A percentile compares a stretch with the other conserved stretches of the same genome.
These are phyloP conservation scores for Tetrapedia diversipes DNA, from an alignment of 2,888 invertebrate genomes.

Conservation along the genomic window DNA sequence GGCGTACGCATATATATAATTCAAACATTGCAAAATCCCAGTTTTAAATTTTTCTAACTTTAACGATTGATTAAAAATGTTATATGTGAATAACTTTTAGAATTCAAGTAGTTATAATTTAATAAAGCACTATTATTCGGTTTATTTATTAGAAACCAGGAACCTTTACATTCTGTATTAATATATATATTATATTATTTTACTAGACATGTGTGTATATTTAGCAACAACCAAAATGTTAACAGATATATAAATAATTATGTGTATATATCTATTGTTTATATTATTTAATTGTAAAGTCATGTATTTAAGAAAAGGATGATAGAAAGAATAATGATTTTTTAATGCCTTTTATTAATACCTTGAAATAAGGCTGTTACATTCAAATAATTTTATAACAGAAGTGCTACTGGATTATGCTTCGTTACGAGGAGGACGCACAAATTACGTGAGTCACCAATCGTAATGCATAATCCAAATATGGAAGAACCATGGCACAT, in stretches of 20 bases:
- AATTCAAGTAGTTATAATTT: not conserved
- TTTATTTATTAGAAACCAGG: not conserved
- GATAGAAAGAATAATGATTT: not conserved
- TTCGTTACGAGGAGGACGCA: conserved; percentile 20
- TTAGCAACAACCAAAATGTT: not conserved
- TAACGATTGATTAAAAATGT: not conserved
- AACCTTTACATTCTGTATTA: not conserved
- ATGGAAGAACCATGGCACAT: conserved; percentile 50
- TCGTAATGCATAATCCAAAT: conserved; percentile 54
- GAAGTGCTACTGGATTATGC: conserved; percentile 19
- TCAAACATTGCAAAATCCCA: conserved; percentile 23
- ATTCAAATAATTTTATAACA: not conserved
- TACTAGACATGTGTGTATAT: not conserved
- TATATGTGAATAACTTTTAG: not conserved
- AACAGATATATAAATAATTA: conserved; percentile 11
- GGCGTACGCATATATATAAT: conserved; percentile 27
- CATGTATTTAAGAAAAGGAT: not conserved
- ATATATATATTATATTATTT: conserved; percentile 6
- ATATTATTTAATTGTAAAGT: not conserved
- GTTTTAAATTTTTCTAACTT: too few species aligned
- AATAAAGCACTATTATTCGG: not conserved
- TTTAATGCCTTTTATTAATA: not conserved
- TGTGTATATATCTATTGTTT: not conserved
- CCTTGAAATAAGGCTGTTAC: not conserved
- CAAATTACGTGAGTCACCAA: conserved; percentile 56